Percentiles rank a stretch among this genome's conserved stretches.
These are phyloP conservation scores for Ceratina japonica DNA, from an alignment of 1,140 invertebrate genomes.

Conservation along the genomic window DNA sequence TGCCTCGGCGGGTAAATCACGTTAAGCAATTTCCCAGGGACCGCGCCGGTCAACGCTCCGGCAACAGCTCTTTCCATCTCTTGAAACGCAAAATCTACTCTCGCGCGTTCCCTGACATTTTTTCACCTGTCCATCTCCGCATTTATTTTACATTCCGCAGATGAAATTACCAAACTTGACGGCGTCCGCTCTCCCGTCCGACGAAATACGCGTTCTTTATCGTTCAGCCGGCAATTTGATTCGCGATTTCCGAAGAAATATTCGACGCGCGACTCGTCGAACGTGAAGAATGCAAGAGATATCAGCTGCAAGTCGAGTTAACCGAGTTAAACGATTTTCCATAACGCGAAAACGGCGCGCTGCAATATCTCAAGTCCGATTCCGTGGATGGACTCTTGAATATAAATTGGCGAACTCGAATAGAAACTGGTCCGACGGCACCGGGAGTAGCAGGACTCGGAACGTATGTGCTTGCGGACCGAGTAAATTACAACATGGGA, in stretches of 20 bases:
- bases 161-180: too few relatives aligned
- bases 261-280: not conserved
- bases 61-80: not conserved
- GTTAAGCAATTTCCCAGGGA: conserved; percentile 38
- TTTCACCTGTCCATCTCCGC: not conserved
- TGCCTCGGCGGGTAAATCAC: conserved; percentile 21
- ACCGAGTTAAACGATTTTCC: conserved; percentile 40
- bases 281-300: conserved; percentile 10
- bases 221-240: too few relatives aligned
- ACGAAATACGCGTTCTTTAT: too few relatives aligned
- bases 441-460: not conserved
- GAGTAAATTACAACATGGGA: conserved; percentile 57
- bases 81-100: not conserved
- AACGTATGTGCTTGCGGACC: conserved; percentile 54
- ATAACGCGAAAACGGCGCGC: conserved; percentile 7
- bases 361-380: conserved; percentile 20
- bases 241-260: too few relatives aligned
- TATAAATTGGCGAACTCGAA: conserved; percentile 55
- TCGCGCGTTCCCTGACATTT: not conserved
- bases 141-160: not conserved
- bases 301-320: not conserved
- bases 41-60: not conserved
- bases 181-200: too few relatives aligned
- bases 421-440: conserved; percentile 9
- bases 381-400: conserved; percentile 48